Base-by-base conservation (phyloP, 2,113 vertebrate species). In the Cairina moschata region DNA sequence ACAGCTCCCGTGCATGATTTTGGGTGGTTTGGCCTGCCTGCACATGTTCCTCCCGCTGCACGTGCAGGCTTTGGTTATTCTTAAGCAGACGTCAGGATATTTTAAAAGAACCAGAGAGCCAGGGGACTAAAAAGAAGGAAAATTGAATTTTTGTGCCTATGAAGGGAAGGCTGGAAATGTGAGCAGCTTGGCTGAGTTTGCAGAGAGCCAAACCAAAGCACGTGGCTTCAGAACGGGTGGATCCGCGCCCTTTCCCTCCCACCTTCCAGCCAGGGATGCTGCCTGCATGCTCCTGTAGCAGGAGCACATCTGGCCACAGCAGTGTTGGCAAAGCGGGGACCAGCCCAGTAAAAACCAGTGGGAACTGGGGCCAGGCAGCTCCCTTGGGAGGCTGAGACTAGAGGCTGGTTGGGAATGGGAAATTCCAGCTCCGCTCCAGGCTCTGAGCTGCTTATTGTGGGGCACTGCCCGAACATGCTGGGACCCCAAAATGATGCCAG, bases 391-490 rank as follows among this genome's bases (percentile, higher is more conserved):
- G 25, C 26, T 26, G 56, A 38, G 26, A 6, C 54, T 29, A 72
- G 44, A 40, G 34, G 62, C n/a, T 60, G 89, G 60, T 12, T 0
- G 3, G 58, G 46, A 1, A 1, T n/a, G 26, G 87, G 42, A 32
- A 21, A 48, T 25, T 0, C 3, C 44, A n/a, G 58, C 12, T 79
- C 28, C 50, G 34, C 1, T 17, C 44, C 22, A 75, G 58, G 8
- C 3, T 52, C 28, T 42, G 31, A 38, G 72, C 34, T 18, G 6
- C 40, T 20, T 56, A 4, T 3, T 20, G 55, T 9, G 62, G 32
- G 9, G 29, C 25, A 16, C 31, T 46, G 17, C 44, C 26, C 23
- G 9, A 21, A 26, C 0, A 1, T 17, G 23, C 1, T 4, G 5
- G 48, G 10, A 34, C 26, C 38, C 48, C 11, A 7, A 26, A 40